phyloP scores from a whole-genome alignment of 2,113 vertebrate species.

The Odocoileus hemionus region DNA sequence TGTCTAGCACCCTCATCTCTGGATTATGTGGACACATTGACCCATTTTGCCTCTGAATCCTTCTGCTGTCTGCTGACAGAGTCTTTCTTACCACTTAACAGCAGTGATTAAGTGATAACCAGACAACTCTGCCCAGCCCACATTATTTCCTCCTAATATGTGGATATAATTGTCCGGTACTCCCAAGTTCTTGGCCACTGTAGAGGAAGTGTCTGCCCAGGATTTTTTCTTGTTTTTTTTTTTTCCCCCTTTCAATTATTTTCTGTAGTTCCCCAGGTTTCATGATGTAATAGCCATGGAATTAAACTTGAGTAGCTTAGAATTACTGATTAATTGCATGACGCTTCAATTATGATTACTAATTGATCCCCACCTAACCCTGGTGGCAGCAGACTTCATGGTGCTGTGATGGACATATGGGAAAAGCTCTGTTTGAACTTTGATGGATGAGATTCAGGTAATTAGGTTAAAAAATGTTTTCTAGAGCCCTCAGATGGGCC shows the following conservation, averaged over 20 bases:
- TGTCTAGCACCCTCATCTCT: not conserved
- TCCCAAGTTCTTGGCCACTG: not conserved
- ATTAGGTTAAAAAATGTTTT: not conserved
- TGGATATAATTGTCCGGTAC: not conserved
- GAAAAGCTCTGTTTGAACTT: not conserved
- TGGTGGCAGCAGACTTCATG: not conserved
- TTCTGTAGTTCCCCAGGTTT: not conserved
- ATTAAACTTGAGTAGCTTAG: constrained; percentile 19
- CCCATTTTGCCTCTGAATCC: not conserved
- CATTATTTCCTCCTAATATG: not conserved
- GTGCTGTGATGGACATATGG: not conserved
- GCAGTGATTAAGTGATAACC: not conserved
- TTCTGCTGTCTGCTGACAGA: not conserved
- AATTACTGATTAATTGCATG: constrained; percentile 33
- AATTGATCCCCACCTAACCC: not conserved
- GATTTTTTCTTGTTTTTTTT: not conserved
- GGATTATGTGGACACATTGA: not conserved
- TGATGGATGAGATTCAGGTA: not conserved
- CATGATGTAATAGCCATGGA: not conserved
- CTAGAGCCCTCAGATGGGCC: not conserved
- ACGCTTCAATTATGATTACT: not conserved
- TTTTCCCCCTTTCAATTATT: not conserved
- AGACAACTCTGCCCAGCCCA: not conserved
- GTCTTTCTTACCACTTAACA: not conserved
- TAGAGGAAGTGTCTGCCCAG: not conserved